A percentile compares a stretch with the other conserved stretches of the same genome.
Evolutionary conservation across 1,140 invertebrate genomes (phyloP).

Genomic region (Orius insidiosus): DNA sequence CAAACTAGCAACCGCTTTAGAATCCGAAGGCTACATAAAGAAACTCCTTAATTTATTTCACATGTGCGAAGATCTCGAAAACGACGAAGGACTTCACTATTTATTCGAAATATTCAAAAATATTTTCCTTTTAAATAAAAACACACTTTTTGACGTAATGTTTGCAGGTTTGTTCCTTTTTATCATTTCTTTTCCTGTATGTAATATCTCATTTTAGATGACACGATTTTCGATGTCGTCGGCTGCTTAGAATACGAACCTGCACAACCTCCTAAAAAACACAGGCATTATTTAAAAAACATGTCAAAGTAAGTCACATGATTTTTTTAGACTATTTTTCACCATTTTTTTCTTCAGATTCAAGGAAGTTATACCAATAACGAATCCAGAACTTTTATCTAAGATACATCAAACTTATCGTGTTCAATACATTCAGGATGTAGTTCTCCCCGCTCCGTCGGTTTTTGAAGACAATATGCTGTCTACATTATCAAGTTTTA

Average conservation of each 20-base stretch:
- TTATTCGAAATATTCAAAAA: slow-evolving; percentile 98
- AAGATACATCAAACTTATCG: slow-evolving; percentile 99
- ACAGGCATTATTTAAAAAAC: slow-evolving; percentile 88
- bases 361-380: slow-evolving; percentile 90
- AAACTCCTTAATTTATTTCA: slow-evolving; percentile 91
- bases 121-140: slow-evolving; percentile 96
- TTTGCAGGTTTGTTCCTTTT: slow-evolving; percentile 46
- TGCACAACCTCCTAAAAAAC: slow-evolving; percentile 63
- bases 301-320: slow-evolving; percentile 40
- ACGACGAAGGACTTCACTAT: slow-evolving; percentile 85
- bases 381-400: slow-evolving; percentile 80
- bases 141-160: slow-evolving; percentile 93
- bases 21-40: slow-evolving; percentile 87
- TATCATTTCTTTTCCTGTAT: slow-evolving; percentile 3
- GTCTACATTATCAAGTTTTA: slow-evolving; percentile 92
- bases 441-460: slow-evolving; percentile 95
- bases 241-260: slow-evolving; percentile 98
- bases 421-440: slow-evolving; percentile 99
- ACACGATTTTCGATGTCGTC: slow-evolving; percentile 93
- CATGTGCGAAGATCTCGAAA: slow-evolving; percentile 92
- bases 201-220: slow-evolving; percentile 34
- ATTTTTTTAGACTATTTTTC: background rate
- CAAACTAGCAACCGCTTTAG: slow-evolving; percentile 84
- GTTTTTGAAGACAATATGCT: slow-evolving; percentile 99
- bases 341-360: slow-evolving; percentile 39